A percentile compares a stretch with the other conserved stretches of the same genome.
Conservation (phyloP, 2,113 vertebrate genomes). For the Datnioides undecimradiatus region DNA sequence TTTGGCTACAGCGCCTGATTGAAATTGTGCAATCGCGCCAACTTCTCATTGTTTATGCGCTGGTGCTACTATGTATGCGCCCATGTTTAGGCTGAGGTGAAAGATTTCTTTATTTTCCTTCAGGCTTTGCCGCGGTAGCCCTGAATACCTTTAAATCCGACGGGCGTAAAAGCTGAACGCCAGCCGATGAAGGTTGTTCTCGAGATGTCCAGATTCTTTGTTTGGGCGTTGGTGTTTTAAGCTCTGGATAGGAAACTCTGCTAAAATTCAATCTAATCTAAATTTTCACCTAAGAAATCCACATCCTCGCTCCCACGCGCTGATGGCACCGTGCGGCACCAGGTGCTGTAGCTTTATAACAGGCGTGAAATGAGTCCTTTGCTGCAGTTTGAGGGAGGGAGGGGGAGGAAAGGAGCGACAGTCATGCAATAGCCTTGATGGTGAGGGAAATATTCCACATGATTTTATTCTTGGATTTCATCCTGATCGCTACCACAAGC, state of each 20-base stretch:
- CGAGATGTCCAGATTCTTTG: conserved; percentile 63
- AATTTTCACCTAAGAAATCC: conserved; percentile 55
- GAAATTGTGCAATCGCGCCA: conserved; percentile 57
- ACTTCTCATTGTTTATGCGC: conserved; percentile 71
- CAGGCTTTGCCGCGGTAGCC: conserved; percentile 22
- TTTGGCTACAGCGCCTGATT: conserved; percentile 72
- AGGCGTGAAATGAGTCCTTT: conserved; percentile 64
- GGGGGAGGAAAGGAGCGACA: background rate
- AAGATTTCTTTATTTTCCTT: conserved; percentile 76
- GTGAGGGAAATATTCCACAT: conserved; percentile 37
- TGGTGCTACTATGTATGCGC: conserved; percentile 52
- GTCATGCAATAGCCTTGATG: conserved; percentile 46
- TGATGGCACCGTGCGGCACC: conserved; percentile 18
- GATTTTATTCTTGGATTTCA: conserved; percentile 66
- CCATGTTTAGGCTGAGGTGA: conserved; percentile 73
- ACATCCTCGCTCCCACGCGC: conserved; percentile 21
- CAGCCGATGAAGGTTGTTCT: background rate
- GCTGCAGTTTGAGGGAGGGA: conserved; percentile 14
- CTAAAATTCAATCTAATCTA: conserved; percentile 61
- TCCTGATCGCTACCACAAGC: conserved; percentile 59
- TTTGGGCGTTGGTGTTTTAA: conserved; percentile 52
- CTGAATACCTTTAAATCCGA: conserved; percentile 43
- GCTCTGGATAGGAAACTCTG: conserved; percentile 45
- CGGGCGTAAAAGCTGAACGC: conserved; percentile 13
- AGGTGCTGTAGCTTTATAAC: conserved; percentile 57